Base-by-base conservation (phyloP, 2,888 invertebrate species). In the Ennomos erosarius region DNA sequence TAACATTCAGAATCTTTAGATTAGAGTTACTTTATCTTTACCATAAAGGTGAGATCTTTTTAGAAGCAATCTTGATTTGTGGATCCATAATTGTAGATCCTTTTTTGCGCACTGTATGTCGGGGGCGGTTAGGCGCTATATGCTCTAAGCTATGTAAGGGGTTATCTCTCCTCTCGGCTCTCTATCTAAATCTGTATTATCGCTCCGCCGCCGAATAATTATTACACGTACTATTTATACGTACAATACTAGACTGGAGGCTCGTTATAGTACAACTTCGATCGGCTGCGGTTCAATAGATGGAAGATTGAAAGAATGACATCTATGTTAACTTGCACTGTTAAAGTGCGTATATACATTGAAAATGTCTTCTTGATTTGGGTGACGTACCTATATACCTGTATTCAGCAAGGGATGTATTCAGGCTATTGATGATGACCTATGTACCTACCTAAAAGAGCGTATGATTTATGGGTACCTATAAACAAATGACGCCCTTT, bases 171-270 rank as follows among this genome's bases (percentile, higher is more conserved):
- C 81, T 78, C 85, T 76, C 81, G 81, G 73, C 75, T 83, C 84
- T 81, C 87, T 91, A 92, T 92, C 91, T 90, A 87, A 88, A 92
- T 92, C 91, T 90, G 88, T 90, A 86, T 86, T 89, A 92, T 92
- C 91, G 85, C 87, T 82, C 84, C 86, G 81, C 79, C 79, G 80
- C 87, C 88, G 85, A 88, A 90, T 90, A 90, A 90, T 91, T 88
- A 90, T 91, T 88, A 89, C 81, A 84, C 81, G 74, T 81, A 85
- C 79, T 76, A 69, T 67, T 64, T 65, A 64, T 65, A 64, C 61
- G 54, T 65, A 67, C 59, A 53, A 61, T 55, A 34, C 52, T 46
- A 53, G 48, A 51, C 52, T 47, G 44, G 45, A 46, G 8, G 10
- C 12, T 36, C 43, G 9, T 13, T 51, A 4, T 11, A 16, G 34